Percentiles rank a stretch among this genome's conserved stretches.
Conservation (phyloP, 2,888 invertebrate genomes). For the Sylvicola fuscatus region DNA sequence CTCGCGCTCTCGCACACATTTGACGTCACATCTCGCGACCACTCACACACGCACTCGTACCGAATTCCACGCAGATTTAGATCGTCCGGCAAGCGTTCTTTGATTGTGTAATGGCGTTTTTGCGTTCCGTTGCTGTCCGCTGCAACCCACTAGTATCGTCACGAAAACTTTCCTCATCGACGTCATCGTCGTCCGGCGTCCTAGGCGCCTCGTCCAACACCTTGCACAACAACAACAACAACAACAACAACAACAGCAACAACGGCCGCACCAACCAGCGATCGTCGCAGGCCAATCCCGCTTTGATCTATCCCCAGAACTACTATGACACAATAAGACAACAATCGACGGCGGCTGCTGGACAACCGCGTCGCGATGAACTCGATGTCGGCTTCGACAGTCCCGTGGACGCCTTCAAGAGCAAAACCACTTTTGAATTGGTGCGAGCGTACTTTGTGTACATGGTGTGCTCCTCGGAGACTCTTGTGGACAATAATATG, state of each 20-base stretch:
- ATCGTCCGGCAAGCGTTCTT: not conserved
- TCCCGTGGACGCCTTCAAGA: slow-evolving; percentile 80
- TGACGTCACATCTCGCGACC: no score
- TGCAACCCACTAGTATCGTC: slow-evolving; percentile 5
- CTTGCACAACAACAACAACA: slow-evolving; percentile 2
- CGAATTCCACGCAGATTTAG: no score
- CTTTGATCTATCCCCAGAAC: slow-evolving; percentile 4
- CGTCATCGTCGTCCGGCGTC: not conserved
- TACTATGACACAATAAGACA: not conserved
- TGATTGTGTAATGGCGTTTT: slow-evolving; percentile 23
- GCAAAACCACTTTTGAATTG: slow-evolving; percentile 85
- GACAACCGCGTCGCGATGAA: slow-evolving; percentile 32
- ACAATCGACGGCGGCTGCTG: no score
- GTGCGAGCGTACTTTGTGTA: slow-evolving; percentile 81
- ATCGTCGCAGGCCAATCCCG: slow-evolving; percentile 8
- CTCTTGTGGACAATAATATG: slow-evolving; percentile 79
- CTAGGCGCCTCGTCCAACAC: not conserved
- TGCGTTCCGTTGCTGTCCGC: slow-evolving; percentile 20
- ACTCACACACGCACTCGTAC: no score
- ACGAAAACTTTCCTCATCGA: slow-evolving; percentile 2
- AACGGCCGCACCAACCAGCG: slow-evolving; percentile 5
- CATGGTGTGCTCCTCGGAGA: slow-evolving; percentile 69
- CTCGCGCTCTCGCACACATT: no score
- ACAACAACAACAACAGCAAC: slow-evolving; percentile 4
- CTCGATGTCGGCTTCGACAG: slow-evolving; percentile 74